A percentile compares a stretch with the other conserved stretches of the same genome.
Evolutionary conservation across 2,888 invertebrate species (phyloP).

Genomic region (Marronus borbonicus): DNA sequence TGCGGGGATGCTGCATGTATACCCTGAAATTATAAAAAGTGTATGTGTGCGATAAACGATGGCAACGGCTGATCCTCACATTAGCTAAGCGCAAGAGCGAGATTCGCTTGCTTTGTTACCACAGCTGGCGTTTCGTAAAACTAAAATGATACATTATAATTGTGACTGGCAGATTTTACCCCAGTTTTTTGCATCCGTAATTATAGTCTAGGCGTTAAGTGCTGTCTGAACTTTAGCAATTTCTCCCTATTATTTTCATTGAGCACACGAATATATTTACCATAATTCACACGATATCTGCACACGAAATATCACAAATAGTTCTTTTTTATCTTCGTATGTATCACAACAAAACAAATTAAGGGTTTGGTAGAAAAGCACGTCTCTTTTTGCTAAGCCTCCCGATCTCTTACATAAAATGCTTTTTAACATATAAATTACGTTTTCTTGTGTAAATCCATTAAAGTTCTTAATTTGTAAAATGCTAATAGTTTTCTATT

Average conservation of each 20-base stretch:
- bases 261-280: slow-evolving; percentile 34
- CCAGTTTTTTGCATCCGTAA: slow-evolving; percentile 66
- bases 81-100: slow-evolving; percentile 58
- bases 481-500: too few species aligned
- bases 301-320: slow-evolving; percentile 6
- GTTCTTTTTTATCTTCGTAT: too few species aligned
- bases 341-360: too few species aligned
- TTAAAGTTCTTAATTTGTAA: too few species aligned
- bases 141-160: slow-evolving; percentile 68
- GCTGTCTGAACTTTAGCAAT: slow-evolving; percentile 42
- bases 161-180: slow-evolving; percentile 68
- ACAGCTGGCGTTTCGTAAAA: slow-evolving; percentile 65
- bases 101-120: slow-evolving; percentile 57
- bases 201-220: slow-evolving; percentile 60
- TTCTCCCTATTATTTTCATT: slow-evolving; percentile 38
- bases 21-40: slow-evolving; percentile 62
- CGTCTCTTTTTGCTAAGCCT: too few species aligned
- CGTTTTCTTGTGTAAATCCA: too few species aligned
- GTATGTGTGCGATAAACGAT: slow-evolving; percentile 38
- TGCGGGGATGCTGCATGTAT: slow-evolving; percentile 49
- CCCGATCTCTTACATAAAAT: too few species aligned
- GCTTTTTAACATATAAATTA: too few species aligned
- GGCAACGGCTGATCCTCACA: slow-evolving; percentile 52
- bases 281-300: slow-evolving; percentile 38
- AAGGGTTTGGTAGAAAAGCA: too few species aligned